Evolutionary conservation across 2,888 invertebrate species (phyloP).

Genomic region (Leptopterna dolabrata): DNA sequence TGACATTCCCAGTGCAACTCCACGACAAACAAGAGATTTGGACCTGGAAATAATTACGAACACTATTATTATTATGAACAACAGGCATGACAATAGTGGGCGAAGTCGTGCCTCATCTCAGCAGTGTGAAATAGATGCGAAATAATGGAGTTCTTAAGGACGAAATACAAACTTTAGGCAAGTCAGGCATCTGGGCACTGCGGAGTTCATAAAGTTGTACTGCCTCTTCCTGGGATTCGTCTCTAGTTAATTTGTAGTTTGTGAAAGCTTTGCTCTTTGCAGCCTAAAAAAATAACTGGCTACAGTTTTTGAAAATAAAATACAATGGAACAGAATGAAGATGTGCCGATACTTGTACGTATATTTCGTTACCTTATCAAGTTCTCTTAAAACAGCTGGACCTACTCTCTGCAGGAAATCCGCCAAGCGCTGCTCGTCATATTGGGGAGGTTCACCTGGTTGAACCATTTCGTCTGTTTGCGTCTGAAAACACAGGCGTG

Average conservation of each 20-base stretch:
- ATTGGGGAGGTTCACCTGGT: constrained; percentile 17
- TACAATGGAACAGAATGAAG: too few relatives aligned
- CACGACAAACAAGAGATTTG: constrained; percentile 62
- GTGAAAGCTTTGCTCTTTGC: constrained; percentile 61
- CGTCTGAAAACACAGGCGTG: constrained; percentile 32
- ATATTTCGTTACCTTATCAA: constrained; percentile 56
- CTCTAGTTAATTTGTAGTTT: constrained; percentile 52
- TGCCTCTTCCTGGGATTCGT: constrained; percentile 47
- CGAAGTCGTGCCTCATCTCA: too few relatives aligned
- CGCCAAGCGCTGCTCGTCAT: constrained; percentile 59
- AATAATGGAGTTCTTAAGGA: too few relatives aligned
- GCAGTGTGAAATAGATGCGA: too few relatives aligned
- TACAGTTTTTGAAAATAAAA: too few relatives aligned
- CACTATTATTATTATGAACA: too few relatives aligned
- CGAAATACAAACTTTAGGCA: constrained; percentile 38
- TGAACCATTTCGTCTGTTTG: constrained; percentile 52
- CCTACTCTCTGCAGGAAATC: constrained; percentile 58
- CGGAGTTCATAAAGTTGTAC: constrained; percentile 28
- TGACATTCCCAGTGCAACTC: constrained; percentile 63
- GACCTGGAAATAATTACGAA: constrained; percentile 57
- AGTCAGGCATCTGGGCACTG: constrained; percentile 35
- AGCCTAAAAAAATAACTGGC: not conserved
- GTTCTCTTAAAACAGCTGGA: constrained; percentile 58
- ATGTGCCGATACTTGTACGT: not conserved
- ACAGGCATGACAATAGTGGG: too few relatives aligned